Conservation (phyloP, 2,888 invertebrate genomes). For the Athetis lepigone region DNA sequence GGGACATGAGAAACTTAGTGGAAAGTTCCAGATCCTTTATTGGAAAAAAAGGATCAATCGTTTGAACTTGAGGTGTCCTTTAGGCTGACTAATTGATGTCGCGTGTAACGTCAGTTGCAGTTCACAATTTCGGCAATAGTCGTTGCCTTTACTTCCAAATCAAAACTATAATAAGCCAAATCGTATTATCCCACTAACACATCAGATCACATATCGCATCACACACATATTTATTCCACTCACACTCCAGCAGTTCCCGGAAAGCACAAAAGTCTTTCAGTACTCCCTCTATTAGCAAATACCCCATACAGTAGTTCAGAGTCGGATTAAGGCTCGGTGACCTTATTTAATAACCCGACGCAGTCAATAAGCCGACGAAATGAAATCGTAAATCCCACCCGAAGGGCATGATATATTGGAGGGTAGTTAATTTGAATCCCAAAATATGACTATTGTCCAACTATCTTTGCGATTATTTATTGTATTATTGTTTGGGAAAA, state of each 20-base stretch:
- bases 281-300: conserved; percentile 60
- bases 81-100: too few relatives aligned
- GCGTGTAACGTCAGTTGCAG: too few relatives aligned
- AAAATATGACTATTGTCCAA: conserved; percentile 57
- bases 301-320: conserved; percentile 54
- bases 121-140: too few relatives aligned
- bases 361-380: conserved; percentile 73
- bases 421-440: conserved; percentile 63
- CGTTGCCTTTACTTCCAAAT: too few relatives aligned
- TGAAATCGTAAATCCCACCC: conserved; percentile 69
- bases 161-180: too few relatives aligned
- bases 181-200: neutral
- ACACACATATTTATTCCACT: conserved; percentile 14
- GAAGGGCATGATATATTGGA: conserved; percentile 64
- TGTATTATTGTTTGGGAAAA: conserved; percentile 28
- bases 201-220: neutral
- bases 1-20: too few relatives aligned
- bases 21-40: too few relatives aligned
- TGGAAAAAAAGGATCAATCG: too few relatives aligned
- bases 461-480: conserved; percentile 47
- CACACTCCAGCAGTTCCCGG: conserved; percentile 8
- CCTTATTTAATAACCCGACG: conserved; percentile 70
- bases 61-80: too few relatives aligned
- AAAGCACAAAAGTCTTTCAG: conserved; percentile 34
- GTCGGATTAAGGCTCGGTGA: conserved; percentile 64